These are phyloP conservation scores for Todus mexicanus DNA, from an alignment of 2,797 vertebrate species.

Conservation along the genomic window DNA sequence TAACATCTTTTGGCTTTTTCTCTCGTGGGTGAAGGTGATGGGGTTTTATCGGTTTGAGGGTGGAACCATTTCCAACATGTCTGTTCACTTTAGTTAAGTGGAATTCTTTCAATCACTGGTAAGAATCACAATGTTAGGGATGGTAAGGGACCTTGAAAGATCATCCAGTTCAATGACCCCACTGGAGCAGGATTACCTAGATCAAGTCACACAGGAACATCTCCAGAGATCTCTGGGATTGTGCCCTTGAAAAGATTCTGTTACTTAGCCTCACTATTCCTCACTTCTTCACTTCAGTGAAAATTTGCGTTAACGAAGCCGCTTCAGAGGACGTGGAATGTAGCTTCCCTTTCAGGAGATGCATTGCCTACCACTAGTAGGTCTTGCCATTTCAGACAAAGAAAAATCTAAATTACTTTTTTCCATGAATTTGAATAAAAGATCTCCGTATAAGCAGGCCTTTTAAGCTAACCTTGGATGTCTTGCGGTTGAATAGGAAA, in stretches of 20 bases:
- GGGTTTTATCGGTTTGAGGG: fast-evolving
- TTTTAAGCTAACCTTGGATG: neutral
- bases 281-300: neutral
- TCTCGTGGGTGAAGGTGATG: neutral
- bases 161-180: too few species aligned
- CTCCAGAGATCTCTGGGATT: neutral
- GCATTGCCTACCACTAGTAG: neutral
- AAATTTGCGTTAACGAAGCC: neutral
- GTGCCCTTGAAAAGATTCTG: neutral
- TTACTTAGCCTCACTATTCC: neutral
- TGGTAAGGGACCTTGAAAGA: too few species aligned
- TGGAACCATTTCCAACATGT: neutral
- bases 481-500: neutral
- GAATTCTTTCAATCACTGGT: neutral
- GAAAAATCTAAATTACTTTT: neutral
- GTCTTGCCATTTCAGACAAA: neutral
- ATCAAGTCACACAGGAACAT: too few species aligned
- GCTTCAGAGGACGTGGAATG: neutral
- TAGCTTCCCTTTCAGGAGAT: neutral
- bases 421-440: neutral
- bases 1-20: neutral
- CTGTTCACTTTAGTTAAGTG: neutral
- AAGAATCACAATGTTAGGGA: too few species aligned
- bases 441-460: neutral
- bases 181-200: too few species aligned